phyloP scores from a whole-genome alignment of 1,140 invertebrate species.

The Uloborus diversus region DNA sequence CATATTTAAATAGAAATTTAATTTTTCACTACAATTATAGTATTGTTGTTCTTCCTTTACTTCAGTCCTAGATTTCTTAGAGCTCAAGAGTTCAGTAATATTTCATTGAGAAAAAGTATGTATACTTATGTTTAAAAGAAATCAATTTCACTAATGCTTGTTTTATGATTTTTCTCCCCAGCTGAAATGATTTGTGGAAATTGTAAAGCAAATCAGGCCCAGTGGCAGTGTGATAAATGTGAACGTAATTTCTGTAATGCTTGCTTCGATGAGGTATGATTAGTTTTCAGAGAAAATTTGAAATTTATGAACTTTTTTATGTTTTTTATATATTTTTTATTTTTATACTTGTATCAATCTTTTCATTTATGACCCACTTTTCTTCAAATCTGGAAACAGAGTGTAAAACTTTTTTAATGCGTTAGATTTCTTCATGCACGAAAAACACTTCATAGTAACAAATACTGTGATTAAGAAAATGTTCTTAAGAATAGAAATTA shows the following conservation, averaged over 20 bases:
- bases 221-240: slow-evolving; percentile 42
- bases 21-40: too few species aligned
- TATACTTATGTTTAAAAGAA: too few species aligned
- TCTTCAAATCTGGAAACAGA: not conserved
- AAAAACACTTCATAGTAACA: not conserved
- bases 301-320: not conserved
- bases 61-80: too few species aligned
- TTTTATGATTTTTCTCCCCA: not conserved
- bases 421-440: not conserved
- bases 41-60: too few species aligned
- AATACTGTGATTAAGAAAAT: too few species aligned
- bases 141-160: too few species aligned
- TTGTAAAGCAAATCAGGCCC: slow-evolving; percentile 23
- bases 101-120: too few species aligned
- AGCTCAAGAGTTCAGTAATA: too few species aligned
- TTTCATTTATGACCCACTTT: not conserved
- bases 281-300: not conserved
- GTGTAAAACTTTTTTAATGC: not conserved
- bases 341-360: not conserved
- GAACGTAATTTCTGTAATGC: slow-evolving; percentile 34
- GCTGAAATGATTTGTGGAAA: slow-evolving; percentile 3
- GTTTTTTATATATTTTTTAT: not conserved
- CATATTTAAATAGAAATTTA: too few species aligned
- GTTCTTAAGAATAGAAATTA: too few species aligned
- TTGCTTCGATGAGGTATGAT: slow-evolving; percentile 36